Base-by-base conservation (phyloP, 1,140 invertebrate species). In the Solen grandis region DNA sequence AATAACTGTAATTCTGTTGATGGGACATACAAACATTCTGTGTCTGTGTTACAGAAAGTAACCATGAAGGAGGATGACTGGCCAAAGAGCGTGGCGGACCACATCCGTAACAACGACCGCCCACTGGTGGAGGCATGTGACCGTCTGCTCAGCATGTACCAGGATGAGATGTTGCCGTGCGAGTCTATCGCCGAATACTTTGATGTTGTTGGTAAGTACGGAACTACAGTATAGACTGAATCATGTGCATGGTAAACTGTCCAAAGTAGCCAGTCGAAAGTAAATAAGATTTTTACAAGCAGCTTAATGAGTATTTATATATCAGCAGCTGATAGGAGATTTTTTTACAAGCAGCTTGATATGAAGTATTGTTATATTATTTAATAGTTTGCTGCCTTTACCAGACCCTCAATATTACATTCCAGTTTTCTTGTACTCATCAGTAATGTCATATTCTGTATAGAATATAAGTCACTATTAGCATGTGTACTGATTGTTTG, bases 71-170 rank as follows among this genome's bases (percentile, higher is more conserved):
- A 65, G 68, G 95, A 96, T 76, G 95, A 96, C 82, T 99, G 98
- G 98, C 95, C 97, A 5, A 94, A 95, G 5, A 95, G 95, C 79
- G 93, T 99, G 74, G 98, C 97, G 33, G 97, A 98, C 89, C 98
- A 96, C 89, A 97, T 99, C 86, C 95, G 98, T 5, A 95, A 97
- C 88, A 98, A 98, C 93, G 98, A 99, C 93, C 96, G 97, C 91
- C 93, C 94, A 14, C 93, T 99, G 89, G 93, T 97, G 14, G 98
- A 99, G 92, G 95, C 95, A 36, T 97, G 96, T 22, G 97, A 98
- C 90, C 94, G 94, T 74, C 74, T 93, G 54, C 94, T 99, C 59
- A 93, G 94, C 16, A 94, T 94, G 3, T 97, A 98, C 86, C 96
- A 97, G 82, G 96, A 98, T 84, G 97, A 99, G 92, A 94, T 98